Evolutionary conservation across 2,113 vertebrate species (phyloP).

Genomic region (Balaenoptera acutorostrata): DNA sequence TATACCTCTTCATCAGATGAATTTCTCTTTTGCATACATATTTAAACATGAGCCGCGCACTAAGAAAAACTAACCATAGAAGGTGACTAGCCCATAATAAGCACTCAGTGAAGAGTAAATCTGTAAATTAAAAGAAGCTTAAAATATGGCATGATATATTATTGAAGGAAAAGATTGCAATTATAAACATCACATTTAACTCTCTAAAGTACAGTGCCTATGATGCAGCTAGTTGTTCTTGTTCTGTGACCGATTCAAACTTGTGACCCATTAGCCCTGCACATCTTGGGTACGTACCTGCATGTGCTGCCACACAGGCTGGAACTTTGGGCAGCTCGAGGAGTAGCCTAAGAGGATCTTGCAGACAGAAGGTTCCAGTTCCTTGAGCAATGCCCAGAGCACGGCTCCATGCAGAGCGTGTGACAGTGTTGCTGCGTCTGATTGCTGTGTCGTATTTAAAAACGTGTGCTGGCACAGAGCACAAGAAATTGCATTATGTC

Average conservation of each 20-base stretch:
- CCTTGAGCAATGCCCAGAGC: neutral
- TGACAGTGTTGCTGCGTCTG: slow-evolving; percentile 17
- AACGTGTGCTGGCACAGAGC: slow-evolving; percentile 36
- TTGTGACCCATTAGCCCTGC: neutral
- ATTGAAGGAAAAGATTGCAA: neutral
- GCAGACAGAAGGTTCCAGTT: neutral
- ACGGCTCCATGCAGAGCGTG: neutral
- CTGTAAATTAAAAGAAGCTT: neutral
- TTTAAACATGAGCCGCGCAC: neutral
- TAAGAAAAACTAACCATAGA: neutral
- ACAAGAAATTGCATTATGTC: slow-evolving; percentile 51
- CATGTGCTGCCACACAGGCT: neutral
- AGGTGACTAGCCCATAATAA: neutral
- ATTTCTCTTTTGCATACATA: neutral
- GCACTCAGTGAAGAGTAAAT: neutral
- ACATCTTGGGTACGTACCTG: neutral
- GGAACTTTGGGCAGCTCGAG: neutral
- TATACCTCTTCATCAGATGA: neutral
- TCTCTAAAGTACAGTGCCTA: neutral
- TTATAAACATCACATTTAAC: neutral
- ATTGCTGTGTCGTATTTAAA: slow-evolving; percentile 47
- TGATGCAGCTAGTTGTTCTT: neutral
- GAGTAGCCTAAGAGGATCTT: neutral
- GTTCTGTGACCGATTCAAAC: neutral
- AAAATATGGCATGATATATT: neutral